These are phyloP conservation scores for Balearica regulorum DNA, from an alignment of 2,797 vertebrate genomes.

Conservation along the genomic window DNA sequence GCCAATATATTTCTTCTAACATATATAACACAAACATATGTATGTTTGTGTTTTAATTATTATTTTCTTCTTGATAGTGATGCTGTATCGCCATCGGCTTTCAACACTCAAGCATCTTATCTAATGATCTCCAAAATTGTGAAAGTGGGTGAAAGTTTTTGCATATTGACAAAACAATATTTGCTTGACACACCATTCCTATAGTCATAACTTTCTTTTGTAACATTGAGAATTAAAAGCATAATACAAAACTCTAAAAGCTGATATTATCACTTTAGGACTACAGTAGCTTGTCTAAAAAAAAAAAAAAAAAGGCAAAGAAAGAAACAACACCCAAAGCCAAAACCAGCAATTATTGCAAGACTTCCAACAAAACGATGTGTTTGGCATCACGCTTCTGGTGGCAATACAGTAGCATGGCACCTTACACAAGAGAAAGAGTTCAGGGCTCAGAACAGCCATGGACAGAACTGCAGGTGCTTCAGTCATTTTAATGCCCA, in stretches of 20 bases:
- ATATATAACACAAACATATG: neutral
- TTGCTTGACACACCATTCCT: neutral
- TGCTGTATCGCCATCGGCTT: neutral
- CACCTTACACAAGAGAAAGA: neutral
- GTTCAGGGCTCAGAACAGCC: neutral
- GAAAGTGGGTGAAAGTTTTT: neutral
- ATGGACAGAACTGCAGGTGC: neutral
- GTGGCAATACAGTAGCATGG: neutral
- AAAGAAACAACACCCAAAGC: neutral
- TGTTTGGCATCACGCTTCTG: neutral
- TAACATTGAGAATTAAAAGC: neutral
- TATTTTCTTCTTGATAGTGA: neutral
- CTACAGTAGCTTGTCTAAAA: neutral
- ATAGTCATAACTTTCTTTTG: neutral
- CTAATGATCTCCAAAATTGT: neutral
- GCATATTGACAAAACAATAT: neutral
- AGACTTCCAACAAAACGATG: neutral
- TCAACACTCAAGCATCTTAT: neutral
- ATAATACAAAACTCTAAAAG: neutral
- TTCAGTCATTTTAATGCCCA: neutral
- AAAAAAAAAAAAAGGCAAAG: too few species aligned
- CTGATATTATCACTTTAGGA: neutral
- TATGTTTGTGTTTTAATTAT: neutral
- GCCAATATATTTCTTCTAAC: neutral
- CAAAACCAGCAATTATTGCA: neutral